phyloP scores from a whole-genome alignment of 1,140 invertebrate species.

The Drosophila subobscura region DNA sequence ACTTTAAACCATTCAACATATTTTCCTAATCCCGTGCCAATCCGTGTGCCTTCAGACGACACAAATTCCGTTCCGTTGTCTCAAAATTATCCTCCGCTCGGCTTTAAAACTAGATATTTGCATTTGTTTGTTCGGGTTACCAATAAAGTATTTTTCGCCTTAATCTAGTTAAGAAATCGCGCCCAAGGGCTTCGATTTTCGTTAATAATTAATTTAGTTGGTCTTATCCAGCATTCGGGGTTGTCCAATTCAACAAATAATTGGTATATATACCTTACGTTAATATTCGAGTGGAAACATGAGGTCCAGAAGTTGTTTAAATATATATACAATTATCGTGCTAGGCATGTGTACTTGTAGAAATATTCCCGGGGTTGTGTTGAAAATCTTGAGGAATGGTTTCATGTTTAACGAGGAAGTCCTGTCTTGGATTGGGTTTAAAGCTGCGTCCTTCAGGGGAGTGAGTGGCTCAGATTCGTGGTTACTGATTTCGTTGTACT shows the following conservation, averaged over 20 bases:
- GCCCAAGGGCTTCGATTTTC: constrained; percentile 37
- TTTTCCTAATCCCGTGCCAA: constrained; percentile 26
- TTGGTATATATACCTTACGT: constrained; percentile 45
- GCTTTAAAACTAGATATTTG: constrained; percentile 45
- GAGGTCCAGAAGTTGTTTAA: constrained; percentile 78
- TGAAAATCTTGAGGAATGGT: constrained; percentile 11
- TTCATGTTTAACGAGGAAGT: constrained; percentile 10
- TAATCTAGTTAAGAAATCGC: constrained; percentile 51
- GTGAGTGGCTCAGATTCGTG: constrained; percentile 29
- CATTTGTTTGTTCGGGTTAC: constrained; percentile 25
- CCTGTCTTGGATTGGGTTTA: constrained; percentile 24
- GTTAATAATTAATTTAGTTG: constrained; percentile 71
- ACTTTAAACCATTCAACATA: constrained; percentile 43
- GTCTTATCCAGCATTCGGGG: constrained; percentile 74
- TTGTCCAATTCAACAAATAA: constrained; percentile 62
- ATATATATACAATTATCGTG: constrained; percentile 64
- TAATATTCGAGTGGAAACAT: constrained; percentile 56
- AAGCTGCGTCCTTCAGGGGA: constrained; percentile 40
- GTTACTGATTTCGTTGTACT: constrained; percentile 68
- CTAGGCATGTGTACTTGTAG: constrained; percentile 15
- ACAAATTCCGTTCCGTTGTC: background rate
- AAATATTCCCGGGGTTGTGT: constrained; percentile 11
- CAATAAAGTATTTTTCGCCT: constrained; percentile 53
- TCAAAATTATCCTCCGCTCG: constrained; percentile 25
- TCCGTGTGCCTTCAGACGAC: background rate